phyloP scores from a whole-genome alignment of 1,140 invertebrate genomes.

The Anoplophora glabripennis region DNA sequence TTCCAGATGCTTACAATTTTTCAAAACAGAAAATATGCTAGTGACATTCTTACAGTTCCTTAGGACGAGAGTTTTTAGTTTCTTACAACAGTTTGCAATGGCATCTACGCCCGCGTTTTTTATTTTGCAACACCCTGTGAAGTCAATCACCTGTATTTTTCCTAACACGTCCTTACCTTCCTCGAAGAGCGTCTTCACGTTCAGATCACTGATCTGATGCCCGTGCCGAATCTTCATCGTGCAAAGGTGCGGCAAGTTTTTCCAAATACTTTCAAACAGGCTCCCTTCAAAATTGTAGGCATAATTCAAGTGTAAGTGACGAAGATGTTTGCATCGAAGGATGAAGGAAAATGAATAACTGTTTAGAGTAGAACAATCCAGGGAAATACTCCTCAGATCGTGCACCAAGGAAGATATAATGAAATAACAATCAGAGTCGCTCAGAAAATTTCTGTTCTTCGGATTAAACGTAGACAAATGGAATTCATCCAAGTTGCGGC shows the following conservation, averaged over 20 bases:
- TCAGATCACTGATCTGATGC: background rate
- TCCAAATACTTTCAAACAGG: conserved; percentile 7
- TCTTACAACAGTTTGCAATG: background rate
- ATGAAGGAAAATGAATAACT: conserved; percentile 1
- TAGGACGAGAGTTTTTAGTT: background rate
- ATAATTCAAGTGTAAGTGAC: conserved; percentile 4
- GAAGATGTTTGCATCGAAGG: conserved; percentile 6
- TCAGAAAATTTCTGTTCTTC: background rate
- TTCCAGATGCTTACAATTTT: background rate
- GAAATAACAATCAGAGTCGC: conserved; percentile 3
- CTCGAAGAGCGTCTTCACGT: background rate
- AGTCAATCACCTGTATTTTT: conserved; percentile 3
- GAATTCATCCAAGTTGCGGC: conserved; percentile 4
- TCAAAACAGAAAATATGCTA: background rate
- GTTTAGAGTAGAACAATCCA: conserved; percentile 7
- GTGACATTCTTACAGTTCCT: background rate
- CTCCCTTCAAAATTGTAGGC: conserved; percentile 13
- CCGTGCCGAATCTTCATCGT: conserved; percentile 1
- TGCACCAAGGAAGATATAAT: background rate
- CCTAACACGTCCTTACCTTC: background rate
- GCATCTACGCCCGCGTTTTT: background rate
- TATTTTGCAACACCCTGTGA: conserved; percentile 3
- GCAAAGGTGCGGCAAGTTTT: conserved; percentile 1
- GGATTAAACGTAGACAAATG: conserved; percentile 12
- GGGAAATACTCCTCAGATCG: background rate